phyloP scores from a whole-genome alignment of 2,888 invertebrate species.

The Molorchus minor region DNA sequence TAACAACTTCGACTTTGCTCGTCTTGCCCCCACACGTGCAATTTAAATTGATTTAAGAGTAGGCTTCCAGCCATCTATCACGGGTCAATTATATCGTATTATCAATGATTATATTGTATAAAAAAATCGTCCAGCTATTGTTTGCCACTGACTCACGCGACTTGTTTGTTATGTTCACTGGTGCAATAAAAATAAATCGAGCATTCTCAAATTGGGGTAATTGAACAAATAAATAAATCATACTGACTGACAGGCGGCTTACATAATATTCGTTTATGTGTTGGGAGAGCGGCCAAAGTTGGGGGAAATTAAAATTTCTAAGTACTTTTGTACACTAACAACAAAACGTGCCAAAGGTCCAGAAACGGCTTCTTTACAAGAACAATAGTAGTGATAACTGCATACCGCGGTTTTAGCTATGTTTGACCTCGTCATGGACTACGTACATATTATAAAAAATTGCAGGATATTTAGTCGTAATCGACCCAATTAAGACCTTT shows the following conservation, averaged over 20 bases:
- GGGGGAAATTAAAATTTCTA: too few relatives aligned
- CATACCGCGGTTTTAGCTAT: too few relatives aligned
- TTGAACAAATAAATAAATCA: conserved; percentile 22
- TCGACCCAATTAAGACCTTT: too few relatives aligned
- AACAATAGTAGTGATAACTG: too few relatives aligned
- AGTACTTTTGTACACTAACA: too few relatives aligned
- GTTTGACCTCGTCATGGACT: too few relatives aligned
- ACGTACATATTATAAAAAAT: too few relatives aligned
- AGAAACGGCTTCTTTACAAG: too few relatives aligned
- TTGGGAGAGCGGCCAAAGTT: conserved; percentile 21
- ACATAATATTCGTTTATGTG: conserved; percentile 12
- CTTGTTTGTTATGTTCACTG: conserved; percentile 7
- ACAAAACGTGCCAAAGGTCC: too few relatives aligned
- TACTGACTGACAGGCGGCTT: neutral
- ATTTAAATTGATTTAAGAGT: conserved; percentile 11
- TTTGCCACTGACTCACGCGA: conserved; percentile 6
- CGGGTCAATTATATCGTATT: conserved; percentile 9
- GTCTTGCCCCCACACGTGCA: neutral
- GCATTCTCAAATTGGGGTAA: conserved; percentile 5
- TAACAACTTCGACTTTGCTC: too few relatives aligned
- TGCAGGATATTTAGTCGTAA: too few relatives aligned
- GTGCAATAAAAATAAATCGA: conserved; percentile 16
- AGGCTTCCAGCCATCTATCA: conserved; percentile 3
- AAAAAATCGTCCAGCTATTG: conserved; percentile 12
- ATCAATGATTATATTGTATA: too few relatives aligned